phyloP scores from a whole-genome alignment of 2,113 vertebrate genomes.

The Antigone vipio region DNA sequence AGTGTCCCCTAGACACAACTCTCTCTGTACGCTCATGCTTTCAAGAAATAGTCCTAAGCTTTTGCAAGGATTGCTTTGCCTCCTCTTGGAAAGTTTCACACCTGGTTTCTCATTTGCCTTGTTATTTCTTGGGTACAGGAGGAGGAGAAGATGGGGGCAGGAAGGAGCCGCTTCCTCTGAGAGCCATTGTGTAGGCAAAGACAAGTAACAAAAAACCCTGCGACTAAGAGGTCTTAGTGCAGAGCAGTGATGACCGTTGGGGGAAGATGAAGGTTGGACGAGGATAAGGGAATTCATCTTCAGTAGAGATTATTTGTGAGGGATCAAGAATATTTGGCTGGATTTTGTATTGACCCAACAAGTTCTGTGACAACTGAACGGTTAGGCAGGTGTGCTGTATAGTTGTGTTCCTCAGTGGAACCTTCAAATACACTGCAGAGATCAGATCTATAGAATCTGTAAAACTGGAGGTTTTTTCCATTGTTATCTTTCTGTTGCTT shows the following conservation, averaged over 20 bases:
- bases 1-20: background rate
- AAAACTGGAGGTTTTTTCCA: accelerated
- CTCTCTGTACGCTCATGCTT: background rate
- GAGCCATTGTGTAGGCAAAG: background rate
- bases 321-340: background rate
- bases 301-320: background rate
- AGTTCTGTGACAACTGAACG: background rate
- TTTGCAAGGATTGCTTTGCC: background rate
- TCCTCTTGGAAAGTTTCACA: background rate
- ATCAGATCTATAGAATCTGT: background rate
- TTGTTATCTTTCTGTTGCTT: background rate
- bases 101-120: background rate
- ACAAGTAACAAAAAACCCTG: background rate
- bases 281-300: background rate
- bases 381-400: background rate
- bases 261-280: background rate
- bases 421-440: background rate
- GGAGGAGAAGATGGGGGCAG: background rate
- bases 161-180: background rate
- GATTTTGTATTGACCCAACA: background rate
- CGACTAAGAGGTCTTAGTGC: background rate
- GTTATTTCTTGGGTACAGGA: background rate
- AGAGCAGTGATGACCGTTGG: background rate
- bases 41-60: background rate
- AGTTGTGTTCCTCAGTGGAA: background rate